phyloP scores from a whole-genome alignment of 35 echinoderm and acorn worm species.

The Nesometra sesokonis region DNA sequence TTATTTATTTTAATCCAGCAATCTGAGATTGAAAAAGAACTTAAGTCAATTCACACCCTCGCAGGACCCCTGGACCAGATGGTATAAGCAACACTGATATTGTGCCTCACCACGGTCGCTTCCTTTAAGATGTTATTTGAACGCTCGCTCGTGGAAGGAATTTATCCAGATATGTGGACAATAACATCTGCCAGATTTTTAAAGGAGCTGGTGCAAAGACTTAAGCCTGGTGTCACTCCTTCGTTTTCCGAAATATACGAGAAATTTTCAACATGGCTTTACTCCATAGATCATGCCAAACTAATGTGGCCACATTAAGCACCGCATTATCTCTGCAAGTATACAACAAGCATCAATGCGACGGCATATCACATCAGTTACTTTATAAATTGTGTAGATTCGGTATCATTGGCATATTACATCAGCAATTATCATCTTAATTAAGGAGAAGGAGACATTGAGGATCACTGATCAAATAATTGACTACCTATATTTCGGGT shows the following conservation, averaged over 20 bases:
- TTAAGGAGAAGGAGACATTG: neutral
- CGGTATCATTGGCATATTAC: neutral
- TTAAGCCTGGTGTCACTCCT: neutral
- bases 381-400: neutral
- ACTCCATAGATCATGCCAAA: neutral
- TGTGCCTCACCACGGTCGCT: neutral
- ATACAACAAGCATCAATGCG: neutral
- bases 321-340: neutral
- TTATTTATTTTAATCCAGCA: neutral
- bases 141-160: neutral
- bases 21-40: neutral
- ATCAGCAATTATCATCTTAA: neutral
- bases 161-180: neutral
- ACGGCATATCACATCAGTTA: neutral
- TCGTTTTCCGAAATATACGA: neutral
- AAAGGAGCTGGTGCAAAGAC: neutral
- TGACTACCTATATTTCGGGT: neutral
- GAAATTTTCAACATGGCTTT: neutral
- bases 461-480: neutral
- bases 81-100: neutral
- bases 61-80: neutral
- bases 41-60: neutral
- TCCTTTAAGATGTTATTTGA: neutral
- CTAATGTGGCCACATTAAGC: neutral
- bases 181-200: neutral